A percentile compares a stretch with the other conserved stretches of the same genome.
Conservation (phyloP, 1,140 invertebrate species). For the Drosophila biarmipes region DNA sequence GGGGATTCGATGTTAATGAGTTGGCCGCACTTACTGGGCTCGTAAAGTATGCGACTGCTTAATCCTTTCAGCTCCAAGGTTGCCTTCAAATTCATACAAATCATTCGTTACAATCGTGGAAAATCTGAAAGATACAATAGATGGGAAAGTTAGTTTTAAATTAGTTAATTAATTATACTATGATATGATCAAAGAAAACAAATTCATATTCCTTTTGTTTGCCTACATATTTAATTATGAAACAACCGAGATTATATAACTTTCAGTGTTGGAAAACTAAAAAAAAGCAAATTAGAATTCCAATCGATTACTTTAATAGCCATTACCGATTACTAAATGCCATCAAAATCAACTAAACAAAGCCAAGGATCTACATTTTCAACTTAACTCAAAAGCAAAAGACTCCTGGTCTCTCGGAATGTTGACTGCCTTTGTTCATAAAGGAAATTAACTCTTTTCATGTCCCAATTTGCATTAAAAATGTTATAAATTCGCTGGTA, state of each 20-base stretch:
- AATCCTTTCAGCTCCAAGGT: constrained; percentile 48
- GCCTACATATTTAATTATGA: no score
- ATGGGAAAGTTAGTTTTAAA: neutral
- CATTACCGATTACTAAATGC: constrained; percentile 9
- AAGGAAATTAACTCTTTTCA: constrained; percentile 61
- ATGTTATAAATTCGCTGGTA: constrained; percentile 56
- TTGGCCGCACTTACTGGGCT: constrained; percentile 46
- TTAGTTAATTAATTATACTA: no score
- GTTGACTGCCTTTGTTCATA: constrained; percentile 51
- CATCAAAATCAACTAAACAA: constrained; percentile 11
- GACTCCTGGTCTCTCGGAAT: constrained; percentile 2
- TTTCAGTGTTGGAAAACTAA: no score
- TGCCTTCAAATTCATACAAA: constrained; percentile 47
- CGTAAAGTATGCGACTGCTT: constrained; percentile 50
- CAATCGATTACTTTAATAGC: neutral
- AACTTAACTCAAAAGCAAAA: constrained; percentile 4
- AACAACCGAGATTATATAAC: no score
- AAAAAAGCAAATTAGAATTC: neutral
- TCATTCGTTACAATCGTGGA: constrained; percentile 50
- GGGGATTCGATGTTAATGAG: constrained; percentile 39
- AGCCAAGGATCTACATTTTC: constrained; percentile 1
- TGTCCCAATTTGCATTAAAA: constrained; percentile 44
- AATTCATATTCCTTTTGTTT: neutral
- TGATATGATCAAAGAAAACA: no score
- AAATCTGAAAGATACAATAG: constrained; percentile 19